Evolutionary conservation across 2,797 vertebrate species (phyloP).

Genomic region (Emys orbicularis): DNA sequence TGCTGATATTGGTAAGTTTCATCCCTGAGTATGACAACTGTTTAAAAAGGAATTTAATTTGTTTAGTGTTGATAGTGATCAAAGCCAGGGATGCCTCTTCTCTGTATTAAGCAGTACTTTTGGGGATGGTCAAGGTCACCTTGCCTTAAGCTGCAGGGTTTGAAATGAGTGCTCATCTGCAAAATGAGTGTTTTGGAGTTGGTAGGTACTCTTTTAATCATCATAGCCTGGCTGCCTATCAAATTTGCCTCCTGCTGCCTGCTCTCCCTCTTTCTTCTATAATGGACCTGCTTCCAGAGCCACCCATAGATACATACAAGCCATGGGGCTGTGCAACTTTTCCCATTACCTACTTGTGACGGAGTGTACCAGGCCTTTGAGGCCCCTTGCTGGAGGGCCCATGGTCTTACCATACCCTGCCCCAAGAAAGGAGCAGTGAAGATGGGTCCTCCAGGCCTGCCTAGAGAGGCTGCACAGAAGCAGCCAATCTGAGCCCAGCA

Average conservation of each 20-base stretch:
- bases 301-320: not conserved
- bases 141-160: not conserved
- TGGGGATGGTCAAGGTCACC: not conserved
- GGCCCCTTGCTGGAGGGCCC: not conserved
- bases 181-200: not conserved
- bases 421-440: not conserved
- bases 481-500: not conserved
- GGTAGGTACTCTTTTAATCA: not conserved
- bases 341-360: not conserved
- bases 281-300: not conserved
- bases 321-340: not conserved
- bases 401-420: not conserved
- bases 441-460: not conserved
- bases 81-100: not conserved
- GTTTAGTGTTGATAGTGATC: not conserved
- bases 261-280: not conserved
- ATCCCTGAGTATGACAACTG: not conserved
- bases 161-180: not conserved
- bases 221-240: not conserved
- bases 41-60: not conserved
- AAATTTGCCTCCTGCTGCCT: not conserved
- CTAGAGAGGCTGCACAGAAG: too few species aligned
- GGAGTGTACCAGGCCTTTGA: not conserved
- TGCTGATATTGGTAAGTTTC: slow-evolving; percentile 10
- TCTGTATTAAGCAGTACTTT: not conserved